Base-by-base conservation (phyloP, 2,797 vertebrate genomes). In the Menidia menidia region DNA sequence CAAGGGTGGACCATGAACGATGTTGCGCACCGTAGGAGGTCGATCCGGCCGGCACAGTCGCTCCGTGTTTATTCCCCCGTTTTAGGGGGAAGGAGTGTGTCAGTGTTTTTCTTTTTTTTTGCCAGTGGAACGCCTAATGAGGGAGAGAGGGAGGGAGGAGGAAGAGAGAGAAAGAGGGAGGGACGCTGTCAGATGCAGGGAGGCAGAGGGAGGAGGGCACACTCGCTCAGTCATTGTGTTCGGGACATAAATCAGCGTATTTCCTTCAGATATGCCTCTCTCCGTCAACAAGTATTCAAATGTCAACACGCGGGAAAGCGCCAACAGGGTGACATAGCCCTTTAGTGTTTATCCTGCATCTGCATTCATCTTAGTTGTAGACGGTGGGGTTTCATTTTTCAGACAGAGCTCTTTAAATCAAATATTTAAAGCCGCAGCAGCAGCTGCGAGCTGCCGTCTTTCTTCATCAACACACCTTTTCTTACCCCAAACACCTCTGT, bases 161-260 rank as follows among this genome's bases (percentile, higher is more conserved):
- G 83, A 82, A 73, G 77, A 73, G 83, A 83, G 77, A 60, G 78
- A 77, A 60, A 75, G 88, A 88, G 85, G 81, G 88, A 89, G 90
- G 83, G 84, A 91, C 85, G 32, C 83, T 88, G 88, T 85, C 85
- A 88, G 87, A 88, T 82, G 85, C 82, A 68, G 64, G 32, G 76
- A 78, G 75, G 66, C 68, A 75, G 72, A 74, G 62, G 61, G 69
- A 75, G 73, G 68, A 51, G 41, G 42, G 12, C 60, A 64, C 61
- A 9, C 30, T 44, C 64, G 32, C 45, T 42, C 25, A 3, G 57
- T 33, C 53, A 7, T 71, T 51, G 70, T 35, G 83, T 60, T 59
- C 43, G 44, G 18, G 30, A 47, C 66, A 66, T 67, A 66, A 60
- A 14, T 14, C 9, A 9, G 69, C 57, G 60, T 63, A 50, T 47